These are phyloP conservation scores for Sapayoa aenigma DNA, from an alignment of 2,113 vertebrate species.

Conservation along the genomic window DNA sequence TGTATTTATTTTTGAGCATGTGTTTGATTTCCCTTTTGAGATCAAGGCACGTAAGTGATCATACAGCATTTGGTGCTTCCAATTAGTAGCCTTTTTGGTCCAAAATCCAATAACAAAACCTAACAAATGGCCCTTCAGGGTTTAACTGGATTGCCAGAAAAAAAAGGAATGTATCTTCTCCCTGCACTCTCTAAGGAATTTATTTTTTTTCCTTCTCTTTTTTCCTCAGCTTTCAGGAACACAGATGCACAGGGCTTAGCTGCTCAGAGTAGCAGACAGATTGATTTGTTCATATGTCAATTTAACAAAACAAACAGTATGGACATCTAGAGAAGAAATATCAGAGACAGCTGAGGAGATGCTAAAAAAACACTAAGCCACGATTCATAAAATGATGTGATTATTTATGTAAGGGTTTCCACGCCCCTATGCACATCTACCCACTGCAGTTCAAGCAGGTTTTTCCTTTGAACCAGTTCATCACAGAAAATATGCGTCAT, in stretches of 20 bases:
- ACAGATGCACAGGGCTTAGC: not conserved
- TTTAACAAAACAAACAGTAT: conserved; percentile 11
- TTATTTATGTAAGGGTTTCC: conserved; percentile 37
- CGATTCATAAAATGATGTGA: not conserved
- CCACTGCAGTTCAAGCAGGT: not conserved
- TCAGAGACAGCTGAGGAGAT: not conserved
- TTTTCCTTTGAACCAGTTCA: conserved; percentile 47
- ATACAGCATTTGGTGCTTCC: not conserved
- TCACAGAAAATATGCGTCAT: conserved; percentile 38
- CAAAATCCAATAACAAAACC: not conserved
- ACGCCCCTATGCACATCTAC: not conserved
- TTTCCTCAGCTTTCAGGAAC: not conserved
- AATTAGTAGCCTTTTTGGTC: not conserved
- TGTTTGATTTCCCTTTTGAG: not conserved
- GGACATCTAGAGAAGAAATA: not conserved
- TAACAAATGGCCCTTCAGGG: not conserved
- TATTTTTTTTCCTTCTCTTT: not conserved
- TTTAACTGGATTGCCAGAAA: conserved; percentile 6
- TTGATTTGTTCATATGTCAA: conserved; percentile 43
- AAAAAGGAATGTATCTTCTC: not conserved
- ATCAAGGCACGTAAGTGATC: not conserved
- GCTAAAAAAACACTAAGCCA: not conserved
- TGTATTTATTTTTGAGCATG: not conserved
- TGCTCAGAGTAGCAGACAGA: not conserved
- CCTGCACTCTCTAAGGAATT: not conserved